Evolutionary conservation across 2,888 invertebrate genomes (phyloP).

Genomic region (Agonopterix arenella): DNA sequence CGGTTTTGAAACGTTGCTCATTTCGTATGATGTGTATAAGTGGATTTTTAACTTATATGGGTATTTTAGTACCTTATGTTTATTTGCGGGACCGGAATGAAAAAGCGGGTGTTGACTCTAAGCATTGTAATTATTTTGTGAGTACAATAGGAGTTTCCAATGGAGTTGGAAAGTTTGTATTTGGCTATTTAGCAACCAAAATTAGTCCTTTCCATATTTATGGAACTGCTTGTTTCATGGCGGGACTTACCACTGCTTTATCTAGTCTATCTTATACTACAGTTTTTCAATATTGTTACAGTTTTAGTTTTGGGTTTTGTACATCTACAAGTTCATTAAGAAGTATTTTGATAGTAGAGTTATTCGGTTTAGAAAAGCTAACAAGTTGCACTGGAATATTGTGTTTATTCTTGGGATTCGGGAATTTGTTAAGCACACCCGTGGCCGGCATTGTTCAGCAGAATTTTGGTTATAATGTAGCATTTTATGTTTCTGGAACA

Average conservation of each 20-base stretch:
- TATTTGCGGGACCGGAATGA: slow-evolving; percentile 48
- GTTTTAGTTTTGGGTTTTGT: slow-evolving; percentile 48
- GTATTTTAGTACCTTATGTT: slow-evolving; percentile 56
- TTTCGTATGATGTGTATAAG: slow-evolving; percentile 42
- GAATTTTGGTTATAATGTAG: slow-evolving; percentile 36
- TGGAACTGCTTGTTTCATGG: slow-evolving; percentile 24
- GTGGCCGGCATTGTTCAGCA: slow-evolving; percentile 44
- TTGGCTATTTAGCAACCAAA: slow-evolving; percentile 47
- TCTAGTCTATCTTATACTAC: slow-evolving; percentile 38
- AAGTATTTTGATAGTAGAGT: slow-evolving; percentile 48
- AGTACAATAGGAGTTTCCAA: slow-evolving; percentile 54
- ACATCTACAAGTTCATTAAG: slow-evolving; percentile 43
- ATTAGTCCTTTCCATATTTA: slow-evolving; percentile 34
- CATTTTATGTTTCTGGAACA: slow-evolving; percentile 50
- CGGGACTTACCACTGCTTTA: slow-evolving; percentile 41
- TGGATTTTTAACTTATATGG: slow-evolving; percentile 46
- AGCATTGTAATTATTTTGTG: slow-evolving; percentile 48
- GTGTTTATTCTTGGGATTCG: slow-evolving; percentile 57
- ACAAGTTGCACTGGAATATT: slow-evolving; percentile 63
- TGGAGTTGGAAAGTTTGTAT: slow-evolving; percentile 40
- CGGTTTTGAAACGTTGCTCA: slow-evolving; percentile 43
- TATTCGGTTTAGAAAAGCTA: slow-evolving; percentile 60
- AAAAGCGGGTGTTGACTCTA: slow-evolving; percentile 35
- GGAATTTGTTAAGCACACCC: slow-evolving; percentile 56
- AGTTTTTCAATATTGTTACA: slow-evolving; percentile 50